phyloP scores from a whole-genome alignment of 2,797 vertebrate species.

The Ceyx erithaca region DNA sequence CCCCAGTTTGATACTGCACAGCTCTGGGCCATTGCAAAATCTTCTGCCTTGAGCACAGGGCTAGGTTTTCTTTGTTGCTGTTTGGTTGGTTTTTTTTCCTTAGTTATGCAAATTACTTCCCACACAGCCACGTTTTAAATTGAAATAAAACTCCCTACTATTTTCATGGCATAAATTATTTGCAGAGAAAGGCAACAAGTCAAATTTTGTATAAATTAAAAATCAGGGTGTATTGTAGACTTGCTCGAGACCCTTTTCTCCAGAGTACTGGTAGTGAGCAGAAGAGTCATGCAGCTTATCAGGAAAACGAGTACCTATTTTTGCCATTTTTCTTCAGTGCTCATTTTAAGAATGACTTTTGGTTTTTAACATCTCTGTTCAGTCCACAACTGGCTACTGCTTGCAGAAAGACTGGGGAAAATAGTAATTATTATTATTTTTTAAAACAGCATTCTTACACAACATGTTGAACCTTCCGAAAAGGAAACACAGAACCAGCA shows the following conservation, averaged over 20 bases:
- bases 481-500: slow-evolving; percentile 34
- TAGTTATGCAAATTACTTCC: slow-evolving; percentile 23
- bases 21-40: slow-evolving; percentile 16
- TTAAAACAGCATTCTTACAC: slow-evolving; percentile 25
- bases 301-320: slow-evolving; percentile 12
- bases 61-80: background rate
- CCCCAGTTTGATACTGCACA: slow-evolving; percentile 16
- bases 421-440: background rate
- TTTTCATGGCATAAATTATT: slow-evolving; percentile 49
- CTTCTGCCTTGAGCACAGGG: slow-evolving; percentile 21
- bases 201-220: slow-evolving; percentile 9
- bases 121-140: slow-evolving; percentile 22
- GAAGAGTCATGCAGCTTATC: slow-evolving; percentile 54
- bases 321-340: slow-evolving; percentile 53
- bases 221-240: slow-evolving; percentile 24
- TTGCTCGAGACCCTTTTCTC: slow-evolving; percentile 33
- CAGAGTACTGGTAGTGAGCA: slow-evolving; percentile 36
- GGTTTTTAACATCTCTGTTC: background rate
- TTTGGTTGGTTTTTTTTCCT: slow-evolving; percentile 21
- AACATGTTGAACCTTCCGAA: slow-evolving; percentile 12
- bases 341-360: background rate
- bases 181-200: slow-evolving; percentile 29
- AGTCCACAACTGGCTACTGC: slow-evolving; percentile 9
- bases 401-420: background rate
- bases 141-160: slow-evolving; percentile 46